A percentile compares a stretch with the other conserved stretches of the same genome.
These are phyloP conservation scores for Cryptoprocta ferox DNA, from an alignment of 2,797 vertebrate species.

Conservation along the genomic window DNA sequence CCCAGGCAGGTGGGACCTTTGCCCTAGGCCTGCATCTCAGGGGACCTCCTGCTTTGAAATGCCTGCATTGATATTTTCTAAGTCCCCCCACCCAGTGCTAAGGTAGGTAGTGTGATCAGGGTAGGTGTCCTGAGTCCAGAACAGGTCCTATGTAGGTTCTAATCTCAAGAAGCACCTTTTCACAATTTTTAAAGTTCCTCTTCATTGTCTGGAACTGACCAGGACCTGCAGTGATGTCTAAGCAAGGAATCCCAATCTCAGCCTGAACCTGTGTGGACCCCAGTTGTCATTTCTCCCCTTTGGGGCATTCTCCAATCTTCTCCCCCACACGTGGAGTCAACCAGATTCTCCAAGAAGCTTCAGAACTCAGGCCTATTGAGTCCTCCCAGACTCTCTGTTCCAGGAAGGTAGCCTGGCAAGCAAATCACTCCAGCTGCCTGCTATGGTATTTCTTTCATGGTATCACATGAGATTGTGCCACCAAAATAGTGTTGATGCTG, in stretches of 20 bases:
- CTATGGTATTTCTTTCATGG: neutral
- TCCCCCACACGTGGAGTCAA: neutral
- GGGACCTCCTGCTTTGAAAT: neutral
- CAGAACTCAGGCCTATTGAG: neutral
- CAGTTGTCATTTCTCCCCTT: neutral
- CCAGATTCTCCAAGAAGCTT: constrained; percentile 9
- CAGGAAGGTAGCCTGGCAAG: neutral
- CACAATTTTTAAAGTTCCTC: neutral
- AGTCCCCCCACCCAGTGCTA: neutral
- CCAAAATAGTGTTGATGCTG: neutral
- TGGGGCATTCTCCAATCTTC: neutral
- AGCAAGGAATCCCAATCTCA: neutral
- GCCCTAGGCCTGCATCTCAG: neutral
- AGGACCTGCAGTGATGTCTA: neutral
- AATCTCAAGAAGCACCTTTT: neutral
- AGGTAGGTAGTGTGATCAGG: neutral
- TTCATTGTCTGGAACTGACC: neutral
- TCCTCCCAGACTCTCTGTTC: neutral
- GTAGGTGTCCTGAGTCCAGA: neutral
- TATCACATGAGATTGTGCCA: neutral
- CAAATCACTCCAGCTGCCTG: constrained; percentile 1
- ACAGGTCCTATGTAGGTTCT: neutral
- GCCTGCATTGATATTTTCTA: neutral
- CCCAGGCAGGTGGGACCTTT: neutral
- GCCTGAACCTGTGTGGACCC: neutral